These are phyloP conservation scores for Karalla daura DNA, from an alignment of 2,797 vertebrate genomes.

Conservation along the genomic window DNA sequence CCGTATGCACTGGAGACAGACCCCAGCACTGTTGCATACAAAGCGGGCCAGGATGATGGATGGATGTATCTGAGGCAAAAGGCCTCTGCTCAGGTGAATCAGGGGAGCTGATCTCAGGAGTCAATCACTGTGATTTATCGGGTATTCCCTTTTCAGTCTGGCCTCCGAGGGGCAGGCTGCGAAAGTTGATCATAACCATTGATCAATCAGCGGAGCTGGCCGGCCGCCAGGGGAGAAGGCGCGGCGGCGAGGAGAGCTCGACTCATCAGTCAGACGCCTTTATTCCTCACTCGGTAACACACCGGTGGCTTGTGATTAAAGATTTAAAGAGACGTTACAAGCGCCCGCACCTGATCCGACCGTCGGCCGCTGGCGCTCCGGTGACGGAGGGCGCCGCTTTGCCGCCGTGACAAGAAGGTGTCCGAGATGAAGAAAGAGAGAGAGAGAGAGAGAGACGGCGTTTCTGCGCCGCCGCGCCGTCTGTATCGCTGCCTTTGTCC, in stretches of 20 bases:
- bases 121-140: conserved; percentile 24
- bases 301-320: conserved; percentile 1
- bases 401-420: not conserved
- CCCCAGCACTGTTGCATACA: too few species aligned
- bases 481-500: conserved; percentile 1
- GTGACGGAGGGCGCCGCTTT: not conserved
- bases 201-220: conserved; percentile 29
- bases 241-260: not conserved
- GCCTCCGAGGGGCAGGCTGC: conserved; percentile 16
- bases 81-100: not conserved
- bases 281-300: conserved; percentile 1
- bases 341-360: conserved; percentile 15
- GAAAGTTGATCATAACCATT: conserved; percentile 41
- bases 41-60: too few species aligned
- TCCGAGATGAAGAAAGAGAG: conserved; percentile 2
- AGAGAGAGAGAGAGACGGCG: not conserved
- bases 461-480: conserved; percentile 13
- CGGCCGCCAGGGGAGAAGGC: conserved; percentile 1
- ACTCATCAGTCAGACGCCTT: conserved; percentile 10
- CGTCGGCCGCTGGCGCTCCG: conserved; percentile 1
- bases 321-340: not conserved
- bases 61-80: too few species aligned
- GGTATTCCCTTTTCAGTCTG: not conserved
- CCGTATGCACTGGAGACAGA: too few species aligned
- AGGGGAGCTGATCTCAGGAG: not conserved